phyloP scores from a whole-genome alignment of 1,140 invertebrate species.

The Papilio machaon region DNA sequence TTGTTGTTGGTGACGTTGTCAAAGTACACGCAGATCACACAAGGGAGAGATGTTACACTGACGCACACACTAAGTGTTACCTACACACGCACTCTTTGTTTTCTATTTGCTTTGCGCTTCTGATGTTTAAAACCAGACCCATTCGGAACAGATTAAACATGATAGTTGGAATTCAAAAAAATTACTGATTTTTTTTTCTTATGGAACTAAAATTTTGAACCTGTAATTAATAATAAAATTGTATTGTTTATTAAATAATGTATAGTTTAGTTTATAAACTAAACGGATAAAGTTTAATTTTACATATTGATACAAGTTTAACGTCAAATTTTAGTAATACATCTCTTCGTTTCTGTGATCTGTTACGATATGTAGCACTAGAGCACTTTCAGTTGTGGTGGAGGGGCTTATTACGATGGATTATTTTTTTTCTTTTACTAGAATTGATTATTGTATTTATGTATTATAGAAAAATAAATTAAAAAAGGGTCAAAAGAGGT shows the following conservation, averaged over 20 bases:
- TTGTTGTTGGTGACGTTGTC: neutral
- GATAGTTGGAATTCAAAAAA: neutral
- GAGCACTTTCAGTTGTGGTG: slow-evolving; percentile 69
- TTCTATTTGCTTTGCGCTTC: slow-evolving; percentile 21
- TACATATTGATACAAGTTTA: neutral
- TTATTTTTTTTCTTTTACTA: slow-evolving; percentile 33
- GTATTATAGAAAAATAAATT: neutral
- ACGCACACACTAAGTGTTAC: slow-evolving; percentile 21
- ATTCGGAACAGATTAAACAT: neutral
- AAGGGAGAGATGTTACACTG: slow-evolving; percentile 19
- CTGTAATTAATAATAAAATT: no score
- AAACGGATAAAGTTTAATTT: neutral
- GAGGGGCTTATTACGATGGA: slow-evolving; percentile 60
- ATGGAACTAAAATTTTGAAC: no score
- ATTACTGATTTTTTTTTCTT: no score
- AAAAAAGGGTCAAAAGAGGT: neutral
- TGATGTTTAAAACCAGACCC: neutral
- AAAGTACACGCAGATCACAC: slow-evolving; percentile 25
- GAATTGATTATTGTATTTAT: neutral
- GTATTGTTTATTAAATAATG: no score
- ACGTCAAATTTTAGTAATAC: neutral
- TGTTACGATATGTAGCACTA: slow-evolving; percentile 58
- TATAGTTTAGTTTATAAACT: neutral
- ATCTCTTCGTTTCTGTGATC: slow-evolving; percentile 35
- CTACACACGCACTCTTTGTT: slow-evolving; percentile 16